Evolutionary conservation across 1,140 invertebrate genomes (phyloP), one percentile per base, ranked within the genome.

Genomic region (Penaeus japonicus): DNA sequence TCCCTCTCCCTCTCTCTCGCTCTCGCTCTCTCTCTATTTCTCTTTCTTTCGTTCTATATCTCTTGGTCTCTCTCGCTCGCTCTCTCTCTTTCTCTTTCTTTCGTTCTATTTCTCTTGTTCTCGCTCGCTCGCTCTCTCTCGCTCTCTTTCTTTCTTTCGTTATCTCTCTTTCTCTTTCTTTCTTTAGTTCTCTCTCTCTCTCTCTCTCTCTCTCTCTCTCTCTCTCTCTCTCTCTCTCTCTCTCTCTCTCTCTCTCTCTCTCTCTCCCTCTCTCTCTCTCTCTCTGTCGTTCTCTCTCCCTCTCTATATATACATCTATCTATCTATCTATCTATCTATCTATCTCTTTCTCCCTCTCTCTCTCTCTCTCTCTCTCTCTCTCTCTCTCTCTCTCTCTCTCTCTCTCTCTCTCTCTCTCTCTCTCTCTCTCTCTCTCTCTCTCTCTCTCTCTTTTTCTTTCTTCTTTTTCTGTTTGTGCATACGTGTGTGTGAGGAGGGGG

Each of bases 131-230:
- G 5, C 27, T 27, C 27, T 27, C 27, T 27, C 27, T 27, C 35
- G 17, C 27, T 32, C 18, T 35, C 27, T 20, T 4, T 20, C 27
- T 35, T 15, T 35, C 27, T 35, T 15, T 35, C 27, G 15, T 15
- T 35, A 15, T 18, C 22, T 32, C 20, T 20, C 27, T 35, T 24
- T 35, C 35, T 35, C 35, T 35, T 24, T 35, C 35, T 35, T 24
- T 35, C 35, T 35, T 24, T 35, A 15, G 15, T 24, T 35, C 35
- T 35, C 35, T 35, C 35, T 77, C 73, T 77, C 73, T 77, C 73
- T 77, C 73, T 77, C 73, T 77, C 73, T 77, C 73, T 77, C 27
- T 77, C 73, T 77, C 73, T 77, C 10, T 77, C 73, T 77, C 73
- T 77, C 73, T 4, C 10, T 77, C 73, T 77, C 73, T 7, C 73